These are phyloP conservation scores for Argyra leucocephala DNA, from an alignment of 2,888 invertebrate species.

Conservation along the genomic window DNA sequence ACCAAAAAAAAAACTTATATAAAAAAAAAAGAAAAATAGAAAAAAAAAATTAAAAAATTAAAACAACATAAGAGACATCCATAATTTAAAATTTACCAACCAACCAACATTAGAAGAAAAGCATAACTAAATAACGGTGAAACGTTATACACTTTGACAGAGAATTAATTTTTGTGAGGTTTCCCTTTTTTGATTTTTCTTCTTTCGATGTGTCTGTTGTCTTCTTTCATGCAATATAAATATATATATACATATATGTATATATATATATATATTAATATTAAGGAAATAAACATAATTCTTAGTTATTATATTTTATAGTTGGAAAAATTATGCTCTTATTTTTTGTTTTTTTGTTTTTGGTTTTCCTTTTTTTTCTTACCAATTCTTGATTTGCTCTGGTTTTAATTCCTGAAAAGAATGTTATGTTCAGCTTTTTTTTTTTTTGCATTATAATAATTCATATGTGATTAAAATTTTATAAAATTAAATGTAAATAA, in stretches of 20 bases:
- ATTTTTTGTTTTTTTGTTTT: background rate
- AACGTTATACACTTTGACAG: background rate
- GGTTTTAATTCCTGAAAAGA: background rate
- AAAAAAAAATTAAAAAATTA: background rate
- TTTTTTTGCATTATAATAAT: too few species aligned
- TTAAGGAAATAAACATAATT: background rate
- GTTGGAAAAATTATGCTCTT: background rate
- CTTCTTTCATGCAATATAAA: background rate
- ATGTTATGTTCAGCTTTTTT: too few species aligned
- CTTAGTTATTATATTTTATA: background rate
- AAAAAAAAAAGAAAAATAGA: background rate
- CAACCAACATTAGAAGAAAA: background rate
- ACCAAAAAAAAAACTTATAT: background rate
- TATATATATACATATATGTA: too few species aligned
- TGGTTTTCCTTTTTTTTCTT: background rate
- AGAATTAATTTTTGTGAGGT: constrained; percentile 2
- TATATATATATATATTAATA: background rate
- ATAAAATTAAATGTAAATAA: too few species aligned
- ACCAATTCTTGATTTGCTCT: background rate
- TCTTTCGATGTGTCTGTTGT: too few species aligned
- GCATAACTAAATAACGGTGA: constrained; percentile 2
- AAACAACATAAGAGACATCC: background rate
- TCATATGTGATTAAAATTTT: too few species aligned
- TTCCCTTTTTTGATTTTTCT: background rate
- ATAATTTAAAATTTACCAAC: background rate